phyloP scores from a whole-genome alignment of 53 echinoderm and acorn worm species.

The Glandiceps talaboti region DNA sequence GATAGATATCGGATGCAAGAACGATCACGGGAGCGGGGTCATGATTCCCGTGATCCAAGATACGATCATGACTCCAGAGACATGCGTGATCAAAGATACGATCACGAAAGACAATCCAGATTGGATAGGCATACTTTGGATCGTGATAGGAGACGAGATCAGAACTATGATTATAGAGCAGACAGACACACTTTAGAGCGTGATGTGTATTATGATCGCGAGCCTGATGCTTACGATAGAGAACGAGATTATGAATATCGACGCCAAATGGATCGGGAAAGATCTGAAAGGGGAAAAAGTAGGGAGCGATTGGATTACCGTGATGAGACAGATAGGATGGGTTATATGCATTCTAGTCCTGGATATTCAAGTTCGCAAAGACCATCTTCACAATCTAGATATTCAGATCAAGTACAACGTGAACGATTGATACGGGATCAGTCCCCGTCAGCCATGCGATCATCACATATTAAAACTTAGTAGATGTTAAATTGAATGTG shows the following conservation, averaged over 20 bases:
- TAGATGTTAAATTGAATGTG: not conserved
- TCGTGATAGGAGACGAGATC: constrained; percentile 32
- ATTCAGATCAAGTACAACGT: constrained; percentile 62
- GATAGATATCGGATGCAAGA: not conserved
- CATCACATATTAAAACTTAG: not conserved
- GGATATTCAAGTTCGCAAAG: not conserved
- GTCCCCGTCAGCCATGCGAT: constrained; percentile 57
- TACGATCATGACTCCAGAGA: not conserved
- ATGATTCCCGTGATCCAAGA: not conserved
- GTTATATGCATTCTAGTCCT: not conserved
- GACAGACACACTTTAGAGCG: constrained; percentile 46
- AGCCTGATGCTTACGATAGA: constrained; percentile 57
- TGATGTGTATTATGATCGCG: constrained; percentile 54
- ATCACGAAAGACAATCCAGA: constrained; percentile 1
- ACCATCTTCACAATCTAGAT: constrained; percentile 24
- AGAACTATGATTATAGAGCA: constrained; percentile 56
- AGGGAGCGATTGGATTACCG: not conserved
- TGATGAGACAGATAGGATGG: not conserved
- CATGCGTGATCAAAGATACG: not conserved
- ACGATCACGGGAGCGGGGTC: not conserved
- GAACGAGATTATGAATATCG: constrained; percentile 67
- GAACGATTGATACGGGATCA: constrained; percentile 67
- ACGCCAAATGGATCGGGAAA: constrained; percentile 42
- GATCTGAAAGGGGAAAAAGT: constrained; percentile 46
- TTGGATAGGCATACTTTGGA: constrained; percentile 42